Conservation (phyloP, 1,140 invertebrate genomes). For the Drosophila pseudoananassae region DNA sequence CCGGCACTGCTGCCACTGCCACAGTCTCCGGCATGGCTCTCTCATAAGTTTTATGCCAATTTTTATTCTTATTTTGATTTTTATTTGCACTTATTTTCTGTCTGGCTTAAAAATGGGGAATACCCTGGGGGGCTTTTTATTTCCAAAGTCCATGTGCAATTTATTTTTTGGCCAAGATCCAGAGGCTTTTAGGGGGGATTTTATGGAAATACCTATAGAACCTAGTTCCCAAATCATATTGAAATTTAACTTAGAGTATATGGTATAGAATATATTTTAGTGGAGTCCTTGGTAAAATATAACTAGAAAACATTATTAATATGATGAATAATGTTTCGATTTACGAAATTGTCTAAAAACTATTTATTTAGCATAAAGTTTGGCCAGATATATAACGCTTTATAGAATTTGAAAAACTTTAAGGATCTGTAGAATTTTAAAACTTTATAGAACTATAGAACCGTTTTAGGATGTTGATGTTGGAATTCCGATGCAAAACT, state of each 20-base stretch:
- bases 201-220: background rate
- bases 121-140: background rate
- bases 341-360: no score
- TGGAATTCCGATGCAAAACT: no score
- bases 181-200: background rate
- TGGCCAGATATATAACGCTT: no score
- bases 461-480: no score
- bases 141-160: background rate
- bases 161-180: background rate
- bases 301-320: background rate
- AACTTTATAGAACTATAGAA: no score
- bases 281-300: background rate
- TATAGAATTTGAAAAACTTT: no score
- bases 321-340: background rate
- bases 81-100: background rate
- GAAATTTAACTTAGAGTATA: background rate
- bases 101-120: background rate
- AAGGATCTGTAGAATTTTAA: no score
- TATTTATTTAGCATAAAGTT: no score
- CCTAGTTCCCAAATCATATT: background rate
- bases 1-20: constrained; percentile 17
- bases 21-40: background rate
- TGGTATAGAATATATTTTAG: background rate
- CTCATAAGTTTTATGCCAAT: constrained; percentile 25
- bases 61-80: constrained; percentile 7